These are phyloP conservation scores for Galagoides demidoff DNA, from an alignment of 2,797 vertebrate species.

Conservation along the genomic window DNA sequence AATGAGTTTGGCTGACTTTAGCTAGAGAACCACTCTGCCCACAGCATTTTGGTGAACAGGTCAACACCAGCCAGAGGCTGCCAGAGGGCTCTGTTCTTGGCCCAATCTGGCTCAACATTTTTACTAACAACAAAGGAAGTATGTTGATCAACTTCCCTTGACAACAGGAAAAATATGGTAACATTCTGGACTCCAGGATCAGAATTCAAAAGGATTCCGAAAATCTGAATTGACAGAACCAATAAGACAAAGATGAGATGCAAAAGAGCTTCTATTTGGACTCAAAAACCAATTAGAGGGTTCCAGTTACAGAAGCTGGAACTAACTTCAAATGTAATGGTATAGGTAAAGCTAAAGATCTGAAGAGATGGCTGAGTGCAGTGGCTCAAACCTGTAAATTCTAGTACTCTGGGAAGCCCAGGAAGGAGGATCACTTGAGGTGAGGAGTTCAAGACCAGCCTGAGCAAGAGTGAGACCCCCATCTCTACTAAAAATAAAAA, in stretches of 20 bases:
- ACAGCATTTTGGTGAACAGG: not conserved
- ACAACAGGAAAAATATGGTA: not conserved
- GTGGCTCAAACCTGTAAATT: not conserved
- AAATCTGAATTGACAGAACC: not conserved
- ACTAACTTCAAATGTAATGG: not conserved
- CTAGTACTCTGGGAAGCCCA: not conserved
- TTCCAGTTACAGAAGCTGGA: not conserved
- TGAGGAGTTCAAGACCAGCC: not conserved
- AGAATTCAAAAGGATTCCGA: not conserved
- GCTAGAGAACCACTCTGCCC: not conserved
- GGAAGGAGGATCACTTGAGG: too few species aligned
- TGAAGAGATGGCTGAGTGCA: not conserved
- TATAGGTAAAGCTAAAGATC: too few species aligned
- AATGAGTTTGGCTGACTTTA: not conserved
- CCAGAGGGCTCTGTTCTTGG: not conserved
- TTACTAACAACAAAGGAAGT: not conserved
- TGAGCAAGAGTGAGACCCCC: not conserved
- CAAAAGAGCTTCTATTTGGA: not conserved
- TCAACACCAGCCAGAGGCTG: not conserved
- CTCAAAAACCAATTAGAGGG: not conserved
- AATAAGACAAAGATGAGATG: not conserved
- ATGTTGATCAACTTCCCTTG: not conserved
- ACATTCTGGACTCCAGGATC: not conserved
- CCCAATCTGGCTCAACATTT: not conserved
- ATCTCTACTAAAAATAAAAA: not conserved